phyloP scores from a whole-genome alignment of 2,888 invertebrate species.

The Ochropleura plecta region DNA sequence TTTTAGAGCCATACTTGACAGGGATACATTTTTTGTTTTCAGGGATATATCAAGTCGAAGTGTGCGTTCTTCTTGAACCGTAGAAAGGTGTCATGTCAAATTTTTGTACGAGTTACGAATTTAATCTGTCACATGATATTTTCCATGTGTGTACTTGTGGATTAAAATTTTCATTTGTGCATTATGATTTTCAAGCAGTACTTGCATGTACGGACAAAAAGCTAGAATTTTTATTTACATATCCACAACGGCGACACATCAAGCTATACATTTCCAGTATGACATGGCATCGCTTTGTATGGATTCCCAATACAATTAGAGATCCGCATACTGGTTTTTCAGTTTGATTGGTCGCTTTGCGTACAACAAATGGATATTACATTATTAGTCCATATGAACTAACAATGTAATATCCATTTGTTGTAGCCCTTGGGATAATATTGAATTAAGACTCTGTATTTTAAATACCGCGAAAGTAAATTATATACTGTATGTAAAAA shows the following conservation, averaged over 20 bases:
- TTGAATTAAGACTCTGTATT: constrained; percentile 2
- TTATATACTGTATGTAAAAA: constrained; percentile 15
- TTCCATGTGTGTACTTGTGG: background rate
- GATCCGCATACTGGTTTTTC: too few species aligned
- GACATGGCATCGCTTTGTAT: too few species aligned
- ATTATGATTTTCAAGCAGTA: background rate
- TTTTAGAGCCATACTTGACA: too few species aligned
- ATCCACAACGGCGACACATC: too few species aligned
- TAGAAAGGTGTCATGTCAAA: background rate
- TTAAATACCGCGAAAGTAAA: background rate
- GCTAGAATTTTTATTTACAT: background rate
- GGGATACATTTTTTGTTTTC: too few species aligned
- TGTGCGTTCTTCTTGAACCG: background rate
- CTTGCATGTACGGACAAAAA: background rate
- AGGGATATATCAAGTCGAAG: background rate
- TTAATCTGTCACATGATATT: background rate
- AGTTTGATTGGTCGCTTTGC: too few species aligned
- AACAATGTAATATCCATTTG: background rate
- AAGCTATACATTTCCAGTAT: too few species aligned
- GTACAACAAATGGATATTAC: too few species aligned
- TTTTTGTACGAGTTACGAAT: background rate
- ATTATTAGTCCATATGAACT: background rate
- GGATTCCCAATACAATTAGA: too few species aligned
- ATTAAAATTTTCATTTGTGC: background rate
- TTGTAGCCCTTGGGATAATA: constrained; percentile 2